Conservation (phyloP, 2,113 vertebrate species). For the Mohoua ochrocephala region DNA sequence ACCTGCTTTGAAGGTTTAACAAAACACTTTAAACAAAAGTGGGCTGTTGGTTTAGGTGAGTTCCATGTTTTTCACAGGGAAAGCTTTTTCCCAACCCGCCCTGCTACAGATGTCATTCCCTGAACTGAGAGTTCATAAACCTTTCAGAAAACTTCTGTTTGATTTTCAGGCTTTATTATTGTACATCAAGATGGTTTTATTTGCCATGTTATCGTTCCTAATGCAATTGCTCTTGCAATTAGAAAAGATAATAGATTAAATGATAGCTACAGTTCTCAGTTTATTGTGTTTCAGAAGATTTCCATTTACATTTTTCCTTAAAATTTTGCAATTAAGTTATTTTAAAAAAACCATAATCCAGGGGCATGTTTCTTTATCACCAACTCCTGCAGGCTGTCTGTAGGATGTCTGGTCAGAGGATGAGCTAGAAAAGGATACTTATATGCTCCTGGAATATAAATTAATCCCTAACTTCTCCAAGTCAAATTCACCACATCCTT, state of each 20-base stretch:
- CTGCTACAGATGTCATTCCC: neutral
- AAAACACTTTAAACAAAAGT: neutral
- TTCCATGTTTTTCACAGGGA: neutral
- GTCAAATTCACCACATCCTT: neutral
- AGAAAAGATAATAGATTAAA: neutral
- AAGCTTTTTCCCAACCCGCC: neutral
- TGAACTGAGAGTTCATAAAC: neutral
- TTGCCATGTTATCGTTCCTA: neutral
- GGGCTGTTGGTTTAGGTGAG: neutral
- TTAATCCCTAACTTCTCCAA: neutral
- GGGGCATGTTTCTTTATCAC: neutral
- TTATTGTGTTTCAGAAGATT: neutral
- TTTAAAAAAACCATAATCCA: neutral
- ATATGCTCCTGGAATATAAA: neutral
- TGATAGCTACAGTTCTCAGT: neutral
- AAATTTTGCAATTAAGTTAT: neutral
- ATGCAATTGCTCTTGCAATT: neutral
- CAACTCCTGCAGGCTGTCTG: neutral
- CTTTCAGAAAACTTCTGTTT: neutral
- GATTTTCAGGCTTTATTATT: neutral
- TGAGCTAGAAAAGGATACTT: neutral
- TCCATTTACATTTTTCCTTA: neutral
- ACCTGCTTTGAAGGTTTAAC: neutral
- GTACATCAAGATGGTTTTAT: neutral
- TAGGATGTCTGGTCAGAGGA: neutral